Evolutionary conservation across 2,113 vertebrate species (phyloP).

Genomic region (Suncus etruscus): DNA sequence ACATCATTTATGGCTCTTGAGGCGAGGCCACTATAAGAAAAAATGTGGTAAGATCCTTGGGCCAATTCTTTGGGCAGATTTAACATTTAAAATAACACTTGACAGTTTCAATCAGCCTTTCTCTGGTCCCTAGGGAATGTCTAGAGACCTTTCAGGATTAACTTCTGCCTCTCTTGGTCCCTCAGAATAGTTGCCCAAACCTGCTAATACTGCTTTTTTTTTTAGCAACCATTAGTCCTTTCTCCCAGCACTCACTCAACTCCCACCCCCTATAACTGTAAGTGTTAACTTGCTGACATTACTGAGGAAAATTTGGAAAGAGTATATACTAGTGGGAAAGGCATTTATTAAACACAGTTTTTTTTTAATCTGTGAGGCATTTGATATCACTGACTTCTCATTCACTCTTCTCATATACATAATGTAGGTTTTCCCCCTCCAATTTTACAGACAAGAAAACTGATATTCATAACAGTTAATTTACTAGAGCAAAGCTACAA

Average conservation of each 20-base stretch:
- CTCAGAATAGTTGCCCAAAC: constrained; percentile 56
- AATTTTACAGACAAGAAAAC: constrained; percentile 22
- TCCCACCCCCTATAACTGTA: not conserved
- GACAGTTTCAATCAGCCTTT: constrained; percentile 88
- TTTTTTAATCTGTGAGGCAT: not conserved
- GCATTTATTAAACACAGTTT: not conserved
- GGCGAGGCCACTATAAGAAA: not conserved
- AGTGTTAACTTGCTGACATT: not conserved
- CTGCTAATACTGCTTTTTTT: constrained; percentile 48
- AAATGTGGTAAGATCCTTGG: constrained; percentile 69
- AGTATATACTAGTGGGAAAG: constrained; percentile 38
- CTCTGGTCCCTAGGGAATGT: constrained; percentile 83
- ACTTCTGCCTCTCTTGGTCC: constrained; percentile 79
- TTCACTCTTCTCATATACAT: not conserved
- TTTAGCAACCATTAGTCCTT: constrained; percentile 52
- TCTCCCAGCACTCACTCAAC: not conserved
- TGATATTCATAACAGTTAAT: not conserved
- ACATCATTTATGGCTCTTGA: not conserved
- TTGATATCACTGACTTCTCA: not conserved
- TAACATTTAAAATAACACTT: constrained; percentile 91
- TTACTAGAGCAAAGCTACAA: not conserved
- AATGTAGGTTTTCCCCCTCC: not conserved
- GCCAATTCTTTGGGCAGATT: constrained; percentile 84
- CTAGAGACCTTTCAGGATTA: constrained; percentile 89
- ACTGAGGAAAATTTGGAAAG: constrained; percentile 49